Base-by-base conservation (phyloP, 2,113 vertebrate species). In the Sturnira hondurensis region DNA sequence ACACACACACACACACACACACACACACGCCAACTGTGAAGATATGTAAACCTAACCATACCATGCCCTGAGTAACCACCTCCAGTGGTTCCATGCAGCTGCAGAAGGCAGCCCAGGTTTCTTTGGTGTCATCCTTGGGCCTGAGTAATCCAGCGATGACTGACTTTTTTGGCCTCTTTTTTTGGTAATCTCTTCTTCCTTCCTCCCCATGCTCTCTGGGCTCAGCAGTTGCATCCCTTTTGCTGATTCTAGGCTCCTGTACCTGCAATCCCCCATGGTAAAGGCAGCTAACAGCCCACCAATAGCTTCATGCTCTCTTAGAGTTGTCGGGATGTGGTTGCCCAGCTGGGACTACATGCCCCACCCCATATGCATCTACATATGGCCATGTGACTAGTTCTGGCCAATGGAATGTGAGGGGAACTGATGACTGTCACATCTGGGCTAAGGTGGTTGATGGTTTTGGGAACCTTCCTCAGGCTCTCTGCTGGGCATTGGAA, bases 1-100 rank as follows among this genome's bases (percentile, higher is more conserved):
- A n/a, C n/a, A n/a, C n/a, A n/a, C n/a, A n/a, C n/a, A n/a, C n/a
- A n/a, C n/a, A n/a, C n/a, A n/a, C n/a, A n/a, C n/a, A n/a, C n/a
- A n/a, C n/a, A n/a, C n/a, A n/a, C n/a, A n/a, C n/a, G n/a, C n/a
- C n/a, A n/a, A n/a, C n/a, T n/a, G 6, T 38, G 36, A 28, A 41
- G 68, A 73, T 28, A 70, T 0, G 4, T n/a, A 33, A 24, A 56
- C 50, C 19, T 52, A 26, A 56, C 36, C 33, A 19, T 2, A 28
- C 36, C 38, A 7, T 15, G 28, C 33, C 28, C 20, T 0, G 5
- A 22, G 22, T 1, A 26, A 47, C 68, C 41, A 38, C 3, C 6
- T 28, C 19, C 4, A 1, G 38, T 4, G 87, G 11, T 26, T 31
- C 56, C 20, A 12, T 0, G 0, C 19, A 50, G 15, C 43, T 47